phyloP scores from a whole-genome alignment of 2,113 vertebrate genomes.

The Chiloscyllium plagiosum region DNA sequence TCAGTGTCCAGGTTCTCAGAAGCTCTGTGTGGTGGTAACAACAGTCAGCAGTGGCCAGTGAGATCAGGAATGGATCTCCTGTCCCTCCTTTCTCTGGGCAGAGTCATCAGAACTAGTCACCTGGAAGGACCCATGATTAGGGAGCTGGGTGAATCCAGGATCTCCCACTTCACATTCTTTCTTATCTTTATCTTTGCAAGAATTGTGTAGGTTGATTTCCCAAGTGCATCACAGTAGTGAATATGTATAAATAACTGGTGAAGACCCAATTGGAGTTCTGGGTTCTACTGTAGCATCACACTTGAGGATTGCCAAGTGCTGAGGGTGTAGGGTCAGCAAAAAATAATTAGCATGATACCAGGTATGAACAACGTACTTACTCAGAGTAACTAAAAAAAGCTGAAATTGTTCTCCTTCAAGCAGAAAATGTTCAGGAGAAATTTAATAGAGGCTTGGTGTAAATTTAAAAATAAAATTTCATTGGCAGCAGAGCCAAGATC shows the following conservation, averaged over 20 bases:
- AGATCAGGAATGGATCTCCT: background rate
- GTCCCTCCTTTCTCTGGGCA: background rate
- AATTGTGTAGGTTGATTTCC: too few species aligned
- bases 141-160: background rate
- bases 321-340: background rate
- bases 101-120: background rate
- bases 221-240: too few species aligned
- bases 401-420: too few species aligned
- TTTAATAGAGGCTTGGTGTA: too few species aligned
- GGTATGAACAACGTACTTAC: background rate
- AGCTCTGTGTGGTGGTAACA: background rate
- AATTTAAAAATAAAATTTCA: too few species aligned
- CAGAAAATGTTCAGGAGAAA: too few species aligned
- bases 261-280: too few species aligned
- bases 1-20: background rate
- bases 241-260: too few species aligned
- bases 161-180: background rate
- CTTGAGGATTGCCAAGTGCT: background rate
- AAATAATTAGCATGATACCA: background rate
- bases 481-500: background rate
- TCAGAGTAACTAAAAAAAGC: too few species aligned
- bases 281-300: too few species aligned
- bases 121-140: background rate
- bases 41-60: background rate
- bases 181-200: too few species aligned